phyloP scores from a whole-genome alignment of 2,113 vertebrate species.

The Entomyzon cyanotis region DNA sequence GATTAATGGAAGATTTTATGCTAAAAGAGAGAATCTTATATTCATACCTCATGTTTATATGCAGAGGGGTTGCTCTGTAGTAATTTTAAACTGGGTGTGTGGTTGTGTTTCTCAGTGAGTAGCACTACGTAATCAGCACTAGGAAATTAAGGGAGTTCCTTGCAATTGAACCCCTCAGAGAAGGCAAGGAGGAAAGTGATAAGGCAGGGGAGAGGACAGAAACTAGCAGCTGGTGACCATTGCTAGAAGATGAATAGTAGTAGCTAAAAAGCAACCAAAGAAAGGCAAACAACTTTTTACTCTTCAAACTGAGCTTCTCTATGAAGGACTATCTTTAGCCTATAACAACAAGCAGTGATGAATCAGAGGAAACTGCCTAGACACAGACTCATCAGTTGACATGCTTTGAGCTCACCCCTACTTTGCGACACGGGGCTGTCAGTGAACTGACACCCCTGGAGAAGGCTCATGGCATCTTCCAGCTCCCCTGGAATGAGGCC shows the following conservation, averaged over 20 bases:
- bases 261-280: not conserved
- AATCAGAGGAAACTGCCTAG: conserved; percentile 37
- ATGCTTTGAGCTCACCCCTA: not conserved
- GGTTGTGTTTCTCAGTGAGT: not conserved
- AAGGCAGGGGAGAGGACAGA: not conserved
- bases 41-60: not conserved
- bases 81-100: not conserved
- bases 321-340: not conserved
- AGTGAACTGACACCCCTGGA: not conserved
- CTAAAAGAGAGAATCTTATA: not conserved
- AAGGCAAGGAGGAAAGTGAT: not conserved
- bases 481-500: not conserved
- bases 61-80: not conserved
- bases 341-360: not conserved
- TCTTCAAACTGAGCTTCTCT: not conserved
- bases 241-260: not conserved
- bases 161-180: not conserved
- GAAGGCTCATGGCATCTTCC: not conserved
- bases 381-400: conserved; percentile 12
- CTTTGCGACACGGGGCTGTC: not conserved
- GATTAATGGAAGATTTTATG: not conserved
- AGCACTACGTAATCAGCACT: not conserved
- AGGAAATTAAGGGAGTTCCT: not conserved
- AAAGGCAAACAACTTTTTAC: not conserved
- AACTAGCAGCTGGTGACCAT: not conserved